Evolutionary conservation across 2,888 invertebrate species (phyloP), one percentile per base, ranked within the genome.

Genomic region (Caenorhabditis auriculariae): DNA sequence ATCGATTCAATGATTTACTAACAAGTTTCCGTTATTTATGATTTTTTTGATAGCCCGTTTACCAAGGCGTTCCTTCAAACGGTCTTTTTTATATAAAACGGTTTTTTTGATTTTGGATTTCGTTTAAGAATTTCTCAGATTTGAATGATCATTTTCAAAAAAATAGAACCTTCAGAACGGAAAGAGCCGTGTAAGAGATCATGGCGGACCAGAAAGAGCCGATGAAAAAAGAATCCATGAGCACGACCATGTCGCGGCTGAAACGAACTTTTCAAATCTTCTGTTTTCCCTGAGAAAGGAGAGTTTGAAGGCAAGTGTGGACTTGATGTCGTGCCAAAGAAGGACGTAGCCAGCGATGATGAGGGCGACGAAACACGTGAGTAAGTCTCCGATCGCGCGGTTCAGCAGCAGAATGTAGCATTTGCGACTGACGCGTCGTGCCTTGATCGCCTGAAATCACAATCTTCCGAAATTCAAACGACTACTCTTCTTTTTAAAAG

Each of bases 381-480:
- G 62, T 3, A 78, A 29, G 49, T 80, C 80, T 27, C 80, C 80
- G 42, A 78, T 59, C 26, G 80, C 68, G 24, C 80, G 72, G 54
- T 80, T 80, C 48, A 80, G 49, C 24, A 80, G 67, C 23, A 80
- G 60, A 46, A 78, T 75, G 59, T 80, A 78, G 50, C 76, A 78
- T 63, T 80, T 80, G 19, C 76, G 59, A 45, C 60, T 69, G 28
- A 78, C 78, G 54, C 76, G 54, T 4, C 74, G 74, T 3, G 68
- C 56, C 56, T 67, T 68, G 24, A 78, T 79, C 4, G 78, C 77
- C 59, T 69, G 52, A 45, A 65, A 52, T 12, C 5, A 21, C 1
- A 6, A 41, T 28, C n/a, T 37, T 27, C 19, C 17, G 3, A n/a
- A 42, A 45, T 17, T 9, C 7, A 41, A 12, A 17, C 27, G 35